Evolutionary conservation across 1,140 invertebrate species (phyloP).

Genomic region (Calephelis virginiensis): DNA sequence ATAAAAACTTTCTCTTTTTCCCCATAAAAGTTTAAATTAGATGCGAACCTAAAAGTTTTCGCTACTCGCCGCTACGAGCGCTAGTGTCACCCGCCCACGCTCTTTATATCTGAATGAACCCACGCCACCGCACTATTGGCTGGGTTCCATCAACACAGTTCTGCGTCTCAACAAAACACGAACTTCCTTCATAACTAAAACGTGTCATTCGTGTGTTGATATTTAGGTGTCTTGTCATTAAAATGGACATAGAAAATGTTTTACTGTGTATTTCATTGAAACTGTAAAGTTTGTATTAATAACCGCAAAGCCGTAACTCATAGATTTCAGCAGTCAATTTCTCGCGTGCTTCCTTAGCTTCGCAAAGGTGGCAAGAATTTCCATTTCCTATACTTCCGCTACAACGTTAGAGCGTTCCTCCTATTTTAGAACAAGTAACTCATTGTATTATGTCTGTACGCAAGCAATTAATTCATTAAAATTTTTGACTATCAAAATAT

Average conservation of each 20-base stretch:
- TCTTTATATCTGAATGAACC: slow-evolving; percentile 39
- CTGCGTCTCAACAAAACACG: slow-evolving; percentile 31
- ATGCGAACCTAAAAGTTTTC: slow-evolving; percentile 34
- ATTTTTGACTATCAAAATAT: too few relatives aligned
- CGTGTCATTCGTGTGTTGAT: slow-evolving; percentile 10
- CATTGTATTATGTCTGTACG: too few relatives aligned
- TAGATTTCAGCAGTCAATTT: neutral
- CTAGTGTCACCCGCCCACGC: slow-evolving; percentile 41
- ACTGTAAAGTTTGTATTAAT: slow-evolving; percentile 11
- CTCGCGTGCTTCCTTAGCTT: neutral
- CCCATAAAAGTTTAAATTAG: slow-evolving; percentile 8
- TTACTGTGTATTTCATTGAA: slow-evolving; percentile 12
- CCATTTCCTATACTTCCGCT: neutral
- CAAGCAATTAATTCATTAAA: too few relatives aligned
- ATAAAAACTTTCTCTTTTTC: neutral
- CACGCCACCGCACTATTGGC: slow-evolving; percentile 35
- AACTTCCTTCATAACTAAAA: slow-evolving; percentile 33
- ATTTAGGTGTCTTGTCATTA: slow-evolving; percentile 14
- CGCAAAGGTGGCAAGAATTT: neutral
- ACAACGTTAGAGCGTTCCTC: neutral
- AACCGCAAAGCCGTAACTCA: slow-evolving; percentile 2
- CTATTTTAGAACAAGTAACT: too few relatives aligned
- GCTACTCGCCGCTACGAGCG: slow-evolving; percentile 59
- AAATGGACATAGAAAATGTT: slow-evolving; percentile 18
- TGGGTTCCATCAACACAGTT: slow-evolving; percentile 38